Evolutionary conservation across 2,888 invertebrate genomes (phyloP).

Genomic region (Thymelicus sylvestris): DNA sequence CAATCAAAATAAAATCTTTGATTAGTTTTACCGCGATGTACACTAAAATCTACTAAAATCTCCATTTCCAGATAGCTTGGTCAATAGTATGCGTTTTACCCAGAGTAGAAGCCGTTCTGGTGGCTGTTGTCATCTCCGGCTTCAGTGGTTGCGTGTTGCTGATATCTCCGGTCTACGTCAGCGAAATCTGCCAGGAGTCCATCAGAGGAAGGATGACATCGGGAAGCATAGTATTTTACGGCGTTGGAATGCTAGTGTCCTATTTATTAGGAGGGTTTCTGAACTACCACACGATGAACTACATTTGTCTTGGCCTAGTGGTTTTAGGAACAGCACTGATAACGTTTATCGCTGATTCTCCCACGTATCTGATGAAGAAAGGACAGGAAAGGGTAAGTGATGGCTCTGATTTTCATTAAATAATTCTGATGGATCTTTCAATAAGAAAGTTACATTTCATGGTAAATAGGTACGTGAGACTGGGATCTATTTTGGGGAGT

Average conservation of each 20-base stretch:
- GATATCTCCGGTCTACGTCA: conserved; percentile 59
- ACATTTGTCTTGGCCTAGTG: conserved; percentile 54
- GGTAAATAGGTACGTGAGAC: too few species aligned
- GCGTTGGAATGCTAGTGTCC: conserved; percentile 63
- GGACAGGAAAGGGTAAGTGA: conserved; percentile 59
- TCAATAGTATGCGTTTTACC: conserved; percentile 51
- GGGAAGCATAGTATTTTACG: conserved; percentile 58
- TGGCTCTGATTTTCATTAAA: not conserved
- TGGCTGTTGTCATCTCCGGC: conserved; percentile 62
- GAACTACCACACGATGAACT: conserved; percentile 59
- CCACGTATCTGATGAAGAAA: conserved; percentile 61
- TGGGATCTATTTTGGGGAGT: too few species aligned
- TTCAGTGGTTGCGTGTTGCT: conserved; percentile 56
- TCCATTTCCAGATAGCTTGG: conserved; percentile 61
- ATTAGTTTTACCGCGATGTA: too few species aligned
- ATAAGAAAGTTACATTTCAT: too few species aligned
- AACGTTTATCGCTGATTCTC: conserved; percentile 60
- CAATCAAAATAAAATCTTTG: too few species aligned
- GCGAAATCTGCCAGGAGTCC: conserved; percentile 68
- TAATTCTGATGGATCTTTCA: not conserved
- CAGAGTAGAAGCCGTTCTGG: conserved; percentile 59
- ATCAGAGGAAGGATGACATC: conserved; percentile 67
- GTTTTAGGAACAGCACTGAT: conserved; percentile 51
- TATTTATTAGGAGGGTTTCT: conserved; percentile 64
- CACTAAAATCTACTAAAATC: too few species aligned